Percentiles rank a stretch among this genome's conserved stretches.
phyloP scores from a whole-genome alignment of 2,888 invertebrate species.

The Luperina nickerlii region DNA sequence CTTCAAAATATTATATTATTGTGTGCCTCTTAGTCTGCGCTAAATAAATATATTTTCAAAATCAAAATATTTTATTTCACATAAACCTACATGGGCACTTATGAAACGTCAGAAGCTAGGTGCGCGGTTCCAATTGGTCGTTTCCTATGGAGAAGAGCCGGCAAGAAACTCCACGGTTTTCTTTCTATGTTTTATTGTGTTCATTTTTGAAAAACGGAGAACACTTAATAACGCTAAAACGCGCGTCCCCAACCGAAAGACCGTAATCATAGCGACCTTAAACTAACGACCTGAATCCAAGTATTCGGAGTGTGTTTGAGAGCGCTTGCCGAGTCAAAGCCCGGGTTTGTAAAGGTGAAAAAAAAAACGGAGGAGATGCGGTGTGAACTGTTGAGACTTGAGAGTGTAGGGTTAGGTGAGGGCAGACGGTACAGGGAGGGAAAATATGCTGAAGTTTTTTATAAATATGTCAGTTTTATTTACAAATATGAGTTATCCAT shows the following conservation, averaged over 20 bases:
- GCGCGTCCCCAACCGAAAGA: conserved; percentile 4
- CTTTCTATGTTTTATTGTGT: neutral
- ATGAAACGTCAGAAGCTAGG: too few relatives aligned
- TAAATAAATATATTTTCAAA: neutral
- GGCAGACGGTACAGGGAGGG: conserved; percentile 34
- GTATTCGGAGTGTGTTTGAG: conserved; percentile 59
- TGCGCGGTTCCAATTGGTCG: too few relatives aligned
- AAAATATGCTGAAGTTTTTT: neutral
- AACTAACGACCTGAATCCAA: conserved; percentile 67
- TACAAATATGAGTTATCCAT: neutral
- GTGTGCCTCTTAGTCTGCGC: too few relatives aligned
- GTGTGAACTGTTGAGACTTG: conserved; percentile 47
- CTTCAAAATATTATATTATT: neutral
- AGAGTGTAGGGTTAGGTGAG: conserved; percentile 39
- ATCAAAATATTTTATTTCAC: too few relatives aligned
- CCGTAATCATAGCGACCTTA: conserved; percentile 64
- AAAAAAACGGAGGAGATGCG: conserved; percentile 65
- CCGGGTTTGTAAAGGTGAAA: conserved; percentile 69
- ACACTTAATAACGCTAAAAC: conserved; percentile 19
- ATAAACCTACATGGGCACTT: too few relatives aligned
- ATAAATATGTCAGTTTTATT: neutral
- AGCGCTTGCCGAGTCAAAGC: conserved; percentile 70
- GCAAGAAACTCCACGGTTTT: neutral
- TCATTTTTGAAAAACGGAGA: neutral
- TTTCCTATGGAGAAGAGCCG: too few relatives aligned